These are phyloP conservation scores for Nannobrachium achirus DNA, from an alignment of 2,113 vertebrate genomes.

Conservation along the genomic window DNA sequence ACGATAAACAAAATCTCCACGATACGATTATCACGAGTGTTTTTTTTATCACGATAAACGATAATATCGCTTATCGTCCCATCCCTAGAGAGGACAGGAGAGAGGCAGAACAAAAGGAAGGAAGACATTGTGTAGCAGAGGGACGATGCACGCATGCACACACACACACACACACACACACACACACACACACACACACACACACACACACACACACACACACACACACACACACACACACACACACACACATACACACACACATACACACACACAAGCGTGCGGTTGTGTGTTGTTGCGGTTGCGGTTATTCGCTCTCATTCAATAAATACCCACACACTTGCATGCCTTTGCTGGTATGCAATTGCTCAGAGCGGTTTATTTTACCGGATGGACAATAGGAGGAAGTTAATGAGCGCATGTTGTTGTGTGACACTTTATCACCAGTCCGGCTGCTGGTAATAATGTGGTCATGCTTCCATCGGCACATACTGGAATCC, in stretches of 20 bases:
- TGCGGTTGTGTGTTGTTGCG: constrained; percentile 42
- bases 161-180: too few species aligned
- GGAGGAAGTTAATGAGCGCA: constrained; percentile 52
- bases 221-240: background rate
- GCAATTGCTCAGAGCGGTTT: constrained; percentile 23
- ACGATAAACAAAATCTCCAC: too few species aligned
- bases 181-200: constrained; percentile 12
- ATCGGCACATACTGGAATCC: constrained; percentile 30
- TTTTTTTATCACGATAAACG: too few species aligned
- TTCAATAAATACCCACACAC: constrained; percentile 32
- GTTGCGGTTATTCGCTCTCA: constrained; percentile 2
- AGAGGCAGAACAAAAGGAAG: too few species aligned
- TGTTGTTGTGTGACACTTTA: constrained; percentile 42
- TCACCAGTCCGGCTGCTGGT: constrained; percentile 59
- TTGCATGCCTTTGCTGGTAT: constrained; percentile 29
- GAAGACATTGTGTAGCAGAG: too few species aligned
- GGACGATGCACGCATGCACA: too few species aligned
- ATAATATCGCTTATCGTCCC: too few species aligned
- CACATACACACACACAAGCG: constrained; percentile 32
- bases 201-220: constrained; percentile 40
- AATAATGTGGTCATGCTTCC: constrained; percentile 56
- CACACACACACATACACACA: background rate
- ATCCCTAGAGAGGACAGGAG: too few species aligned
- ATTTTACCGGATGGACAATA: constrained; percentile 48
- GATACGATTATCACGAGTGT: too few species aligned